Base-by-base conservation (phyloP, 2,797 vertebrate genomes). In the Sebastes melanostomus region DNA sequence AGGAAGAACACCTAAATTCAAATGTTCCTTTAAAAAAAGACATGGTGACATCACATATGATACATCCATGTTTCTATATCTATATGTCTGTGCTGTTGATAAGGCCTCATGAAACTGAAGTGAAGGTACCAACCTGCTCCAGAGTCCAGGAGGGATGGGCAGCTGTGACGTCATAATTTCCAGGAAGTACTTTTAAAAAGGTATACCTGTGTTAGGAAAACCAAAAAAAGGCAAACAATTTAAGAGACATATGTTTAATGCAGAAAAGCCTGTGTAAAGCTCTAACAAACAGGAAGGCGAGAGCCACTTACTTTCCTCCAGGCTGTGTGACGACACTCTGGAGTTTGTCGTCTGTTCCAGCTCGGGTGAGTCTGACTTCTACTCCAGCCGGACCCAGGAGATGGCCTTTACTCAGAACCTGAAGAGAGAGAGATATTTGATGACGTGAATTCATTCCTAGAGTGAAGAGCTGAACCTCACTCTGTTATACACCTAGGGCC, bases 391-490 rank as follows among this genome's bases (percentile, higher is more conserved):
- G 98, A 52, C 98, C 98, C 80, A 97, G 91, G 3, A 89, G 84
- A 88, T 99, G 97, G 60, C 98, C 97, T 83, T 97, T 98, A 95
- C 98, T 99, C 84, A 99, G 95, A 71, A 99, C 97, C 98, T 99
- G 89, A 36, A 13, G 36, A 66, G 22, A 66, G 22, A 69, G 0
- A 30, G 14, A 12, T 14, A 18, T 52, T 46, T 66, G 2, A 59
- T n/a, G 24, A 55, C 3, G 1, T 32, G 1, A 62, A 63, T 9
- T 65, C 1, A 58, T 32, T 70, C 52, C 32, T 58, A 6, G 4
- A 69, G 2, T 22, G 60, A 50, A 2, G 27, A 38, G 29, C 42
- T 29, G 3, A 67, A 61, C 8, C 7, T 52, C 3, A 52, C 18
- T 5, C n/a, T 55, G n/a, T 22, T 55, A 0, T 55, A 55, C 52